Evolutionary conservation across 2,113 vertebrate species (phyloP).

Genomic region (Sapajus apella): DNA sequence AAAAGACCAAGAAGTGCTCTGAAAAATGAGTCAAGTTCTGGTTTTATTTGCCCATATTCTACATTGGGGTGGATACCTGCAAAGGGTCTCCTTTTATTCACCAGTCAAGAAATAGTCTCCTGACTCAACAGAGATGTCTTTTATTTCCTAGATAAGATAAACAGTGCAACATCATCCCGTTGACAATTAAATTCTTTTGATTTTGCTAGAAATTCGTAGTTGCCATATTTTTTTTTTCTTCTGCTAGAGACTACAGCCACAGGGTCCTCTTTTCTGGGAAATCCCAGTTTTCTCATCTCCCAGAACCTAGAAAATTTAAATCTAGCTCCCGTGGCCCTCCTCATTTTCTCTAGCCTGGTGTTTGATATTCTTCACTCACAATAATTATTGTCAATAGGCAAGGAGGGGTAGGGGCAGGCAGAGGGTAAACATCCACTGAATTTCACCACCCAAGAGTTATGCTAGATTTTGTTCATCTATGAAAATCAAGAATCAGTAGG

Average conservation of each 20-base stretch:
- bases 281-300: neutral
- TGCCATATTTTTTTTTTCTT: neutral
- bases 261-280: neutral
- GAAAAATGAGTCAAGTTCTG: slow-evolving; percentile 12
- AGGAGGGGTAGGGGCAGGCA: neutral
- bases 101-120: neutral
- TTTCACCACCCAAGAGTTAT: neutral
- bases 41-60: slow-evolving; percentile 17
- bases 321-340: neutral
- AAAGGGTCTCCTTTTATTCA: neutral
- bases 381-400: neutral
- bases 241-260: neutral
- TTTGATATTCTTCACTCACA: neutral
- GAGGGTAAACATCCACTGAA: neutral
- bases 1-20: neutral
- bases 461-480: neutral
- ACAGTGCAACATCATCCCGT: neutral
- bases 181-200: neutral
- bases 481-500: slow-evolving; percentile 13
- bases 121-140: neutral
- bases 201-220: slow-evolving; percentile 4
- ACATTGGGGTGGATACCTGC: neutral
- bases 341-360: neutral
- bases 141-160: slow-evolving; percentile 3
- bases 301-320: slow-evolving; percentile 5